Evolutionary conservation across 2,113 vertebrate species (phyloP), one percentile per base, ranked within the genome.

Genomic region (Pampusana beccarii): DNA sequence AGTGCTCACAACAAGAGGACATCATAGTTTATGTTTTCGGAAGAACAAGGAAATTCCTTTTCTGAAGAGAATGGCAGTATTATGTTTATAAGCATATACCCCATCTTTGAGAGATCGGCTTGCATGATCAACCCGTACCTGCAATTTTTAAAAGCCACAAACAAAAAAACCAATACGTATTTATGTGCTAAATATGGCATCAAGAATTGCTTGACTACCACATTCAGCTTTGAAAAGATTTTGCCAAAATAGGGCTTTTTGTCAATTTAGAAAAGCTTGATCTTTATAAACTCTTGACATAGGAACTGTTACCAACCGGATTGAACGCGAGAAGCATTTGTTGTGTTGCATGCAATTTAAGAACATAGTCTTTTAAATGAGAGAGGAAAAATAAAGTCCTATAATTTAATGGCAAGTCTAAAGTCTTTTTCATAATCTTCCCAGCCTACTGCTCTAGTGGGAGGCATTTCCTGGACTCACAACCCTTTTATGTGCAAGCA

Each of bases 401-500:
- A 25, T 56, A 21, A 92, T 65, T 83, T 88, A 92, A 80, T 81
- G 61, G 73, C 88, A 94, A 95, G 93, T 28, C 75, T 72, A 90
- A 36, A 83, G 79, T 72, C 77, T 85, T 79, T 69, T 79, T 78
- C 74, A 91, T 92, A 57, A 78, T 88, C 89, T 97, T 97, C 91
- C 95, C 70, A 2, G 72, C 75, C 94, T 94, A 67, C 80, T 92
- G 90, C 92, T 94, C 94, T 93, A 92, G 80, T 91, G 95, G 95
- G 95, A 97, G 84, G 92, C 84, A 97, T 94, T 96, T 97, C 95
- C 87, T 91, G 86, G 91, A 96, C 90, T 88, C 70, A 36, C 74
- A 96, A 85, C n/a, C 91, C 95, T 94, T 96, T 97, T 82, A 96
- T 80, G 86, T 90, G 77, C 78, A 89, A 94, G 94, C 90, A 95